These are phyloP conservation scores for Coturnix japonica DNA, from an alignment of 2,113 vertebrate species.

Conservation along the genomic window DNA sequence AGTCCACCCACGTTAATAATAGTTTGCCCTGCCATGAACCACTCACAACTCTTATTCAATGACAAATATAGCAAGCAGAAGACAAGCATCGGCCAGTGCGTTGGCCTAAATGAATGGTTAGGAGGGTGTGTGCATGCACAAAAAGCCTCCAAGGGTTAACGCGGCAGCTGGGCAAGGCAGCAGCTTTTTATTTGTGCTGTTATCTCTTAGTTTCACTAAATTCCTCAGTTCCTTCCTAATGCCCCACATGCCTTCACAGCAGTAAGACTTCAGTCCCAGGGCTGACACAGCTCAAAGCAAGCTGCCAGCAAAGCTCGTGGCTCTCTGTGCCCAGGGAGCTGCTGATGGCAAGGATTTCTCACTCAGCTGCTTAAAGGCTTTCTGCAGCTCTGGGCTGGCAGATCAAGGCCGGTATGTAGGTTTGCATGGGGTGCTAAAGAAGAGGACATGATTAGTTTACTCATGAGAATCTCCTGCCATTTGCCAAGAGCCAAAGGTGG, in stretches of 20 bases:
- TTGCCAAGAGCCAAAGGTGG: neutral
- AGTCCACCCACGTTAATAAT: neutral
- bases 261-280: neutral
- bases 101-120: neutral
- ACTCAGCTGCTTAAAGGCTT: neutral
- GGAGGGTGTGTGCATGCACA: neutral
- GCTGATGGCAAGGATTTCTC: neutral
- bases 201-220: neutral
- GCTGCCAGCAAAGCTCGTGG: neutral
- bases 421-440: neutral
- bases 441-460: neutral
- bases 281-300: neutral
- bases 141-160: neutral
- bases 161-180: neutral
- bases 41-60: neutral
- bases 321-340: neutral
- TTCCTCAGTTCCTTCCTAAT: neutral
- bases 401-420: fast-evolving
- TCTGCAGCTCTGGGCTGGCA: neutral
- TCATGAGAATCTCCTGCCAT: neutral
- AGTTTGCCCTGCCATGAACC: neutral
- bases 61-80: neutral
- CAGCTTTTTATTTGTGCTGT: neutral
- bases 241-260: neutral
- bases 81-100: neutral